Percentiles rank a stretch among this genome's conserved stretches.
These are phyloP conservation scores for Gymnogyps californianus DNA, from an alignment of 2,113 vertebrate genomes.

Conservation along the genomic window DNA sequence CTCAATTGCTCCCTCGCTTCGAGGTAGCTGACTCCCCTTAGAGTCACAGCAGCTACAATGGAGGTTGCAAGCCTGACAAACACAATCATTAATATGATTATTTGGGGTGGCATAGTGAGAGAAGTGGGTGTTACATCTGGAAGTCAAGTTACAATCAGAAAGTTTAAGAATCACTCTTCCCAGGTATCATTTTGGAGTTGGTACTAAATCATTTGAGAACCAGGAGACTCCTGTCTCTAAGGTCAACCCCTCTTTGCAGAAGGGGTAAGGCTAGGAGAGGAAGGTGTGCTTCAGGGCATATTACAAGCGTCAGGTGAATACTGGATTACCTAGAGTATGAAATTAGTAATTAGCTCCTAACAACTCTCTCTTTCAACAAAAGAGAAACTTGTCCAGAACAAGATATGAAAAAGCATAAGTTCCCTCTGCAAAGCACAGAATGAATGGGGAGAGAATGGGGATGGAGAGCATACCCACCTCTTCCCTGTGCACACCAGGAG, in stretches of 20 bases:
- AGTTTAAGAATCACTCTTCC: not conserved
- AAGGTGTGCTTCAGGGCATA: not conserved
- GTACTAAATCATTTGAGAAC: not conserved
- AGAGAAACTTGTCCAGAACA: not conserved
- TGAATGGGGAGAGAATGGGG: not conserved
- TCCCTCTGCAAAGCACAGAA: not conserved
- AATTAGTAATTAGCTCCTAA: not conserved
- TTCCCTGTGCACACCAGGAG: not conserved
- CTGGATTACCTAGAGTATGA: not conserved
- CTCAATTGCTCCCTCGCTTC: not conserved
- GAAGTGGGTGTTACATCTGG: not conserved
- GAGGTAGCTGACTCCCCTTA: not conserved
- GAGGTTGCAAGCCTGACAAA: not conserved
- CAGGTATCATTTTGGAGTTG: not conserved
- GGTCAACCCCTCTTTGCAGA: not conserved
- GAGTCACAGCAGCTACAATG: not conserved
- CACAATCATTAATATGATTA: not conserved
- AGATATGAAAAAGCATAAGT: not conserved
- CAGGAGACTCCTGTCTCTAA: not conserved
- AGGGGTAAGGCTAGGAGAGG: not conserved
- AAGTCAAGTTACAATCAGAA: accelerated
- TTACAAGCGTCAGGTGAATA: not conserved
- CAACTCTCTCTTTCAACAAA: not conserved
- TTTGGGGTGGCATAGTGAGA: not conserved
- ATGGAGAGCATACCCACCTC: not conserved